Evolutionary conservation across 1,140 invertebrate genomes (phyloP), one percentile per base, ranked within the genome.

Genomic region (Marisa cornuarietis): DNA sequence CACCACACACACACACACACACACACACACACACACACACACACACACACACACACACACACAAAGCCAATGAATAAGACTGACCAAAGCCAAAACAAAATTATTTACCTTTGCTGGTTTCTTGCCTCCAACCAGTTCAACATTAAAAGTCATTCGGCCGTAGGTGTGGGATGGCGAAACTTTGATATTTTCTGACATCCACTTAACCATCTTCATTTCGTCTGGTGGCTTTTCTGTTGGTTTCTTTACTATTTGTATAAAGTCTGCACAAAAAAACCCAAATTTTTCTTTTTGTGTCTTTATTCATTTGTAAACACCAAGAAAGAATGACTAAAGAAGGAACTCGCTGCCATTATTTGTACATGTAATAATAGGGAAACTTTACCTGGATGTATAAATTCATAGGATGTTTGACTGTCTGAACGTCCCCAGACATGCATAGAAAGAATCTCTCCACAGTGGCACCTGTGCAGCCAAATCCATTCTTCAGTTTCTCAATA

Each of bases 51-150:
- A 58, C 68, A 54, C 42, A 52, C 20, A 16, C 22, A 81, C n/a
- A 26, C 66, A 62, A 31, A 8, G 18, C 24, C 9, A 26, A 72
- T 31, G 18, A 26, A 26, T 31, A 72, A 13, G n/a, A 51, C 49
- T 22, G 49, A 18, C 9, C 11, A 18, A 18, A 14, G 11, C 16
- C 14, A 13, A 6, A 26, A 24, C 31, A 13, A 26, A 5, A 66
- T 42, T n/a, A 20, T 66, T 58, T 49, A 88, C 87, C 87, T 87
- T 87, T 62, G 87, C 80, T 42, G 87, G 86, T 74, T 87, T 88
- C 68, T 79, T 82, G 65, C 84, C 85, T 24, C 87, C 87, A 74
- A 85, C 73, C 42, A 83, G 76, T 78, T 87, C 85, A 49, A 84
- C 79, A 78, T 85, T 81, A 49, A 87, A 87, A 54, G 81, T 69